phyloP scores from a whole-genome alignment of 2,113 vertebrate genomes.

The Thalassarche chlororhynchos region DNA sequence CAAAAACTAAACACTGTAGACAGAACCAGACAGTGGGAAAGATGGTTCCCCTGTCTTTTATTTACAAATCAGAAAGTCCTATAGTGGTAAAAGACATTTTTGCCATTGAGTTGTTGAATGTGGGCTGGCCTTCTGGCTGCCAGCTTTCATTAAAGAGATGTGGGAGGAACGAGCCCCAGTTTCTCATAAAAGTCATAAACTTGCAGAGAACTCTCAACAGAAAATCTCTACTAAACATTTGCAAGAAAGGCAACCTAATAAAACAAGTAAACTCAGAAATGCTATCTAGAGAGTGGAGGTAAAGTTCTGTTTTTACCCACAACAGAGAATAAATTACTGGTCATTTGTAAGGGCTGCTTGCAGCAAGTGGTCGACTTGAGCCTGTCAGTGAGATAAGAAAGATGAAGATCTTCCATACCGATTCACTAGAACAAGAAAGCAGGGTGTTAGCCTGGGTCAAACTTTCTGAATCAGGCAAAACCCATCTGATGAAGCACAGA shows the following conservation, averaged over 20 bases:
- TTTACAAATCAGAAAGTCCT: not conserved
- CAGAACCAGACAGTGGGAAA: not conserved
- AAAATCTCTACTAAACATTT: not conserved
- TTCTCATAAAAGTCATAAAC: not conserved
- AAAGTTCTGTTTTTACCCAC: not conserved
- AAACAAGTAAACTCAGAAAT: not conserved
- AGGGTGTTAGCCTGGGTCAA: not conserved
- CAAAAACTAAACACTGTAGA: not conserved
- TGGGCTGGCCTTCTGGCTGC: not conserved
- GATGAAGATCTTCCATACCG: not conserved
- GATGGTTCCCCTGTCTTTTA: not conserved
- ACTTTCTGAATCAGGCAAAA: not conserved
- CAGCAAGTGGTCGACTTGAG: not conserved
- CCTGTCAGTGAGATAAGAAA: not conserved
- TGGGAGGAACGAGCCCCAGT: not conserved
- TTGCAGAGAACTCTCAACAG: not conserved
- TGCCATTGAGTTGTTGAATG: not conserved
- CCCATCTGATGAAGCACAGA: not conserved
- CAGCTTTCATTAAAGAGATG: not conserved
- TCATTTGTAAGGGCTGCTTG: not conserved
- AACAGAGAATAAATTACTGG: not conserved
- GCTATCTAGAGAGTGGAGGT: not conserved
- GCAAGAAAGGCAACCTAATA: not conserved
- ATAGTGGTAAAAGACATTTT: not conserved
- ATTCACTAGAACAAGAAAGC: not conserved